Evolutionary conservation across 2,888 invertebrate genomes (phyloP), one percentile per base, ranked within the genome.

Genomic region (Petrolisthes cinctipes): DNA sequence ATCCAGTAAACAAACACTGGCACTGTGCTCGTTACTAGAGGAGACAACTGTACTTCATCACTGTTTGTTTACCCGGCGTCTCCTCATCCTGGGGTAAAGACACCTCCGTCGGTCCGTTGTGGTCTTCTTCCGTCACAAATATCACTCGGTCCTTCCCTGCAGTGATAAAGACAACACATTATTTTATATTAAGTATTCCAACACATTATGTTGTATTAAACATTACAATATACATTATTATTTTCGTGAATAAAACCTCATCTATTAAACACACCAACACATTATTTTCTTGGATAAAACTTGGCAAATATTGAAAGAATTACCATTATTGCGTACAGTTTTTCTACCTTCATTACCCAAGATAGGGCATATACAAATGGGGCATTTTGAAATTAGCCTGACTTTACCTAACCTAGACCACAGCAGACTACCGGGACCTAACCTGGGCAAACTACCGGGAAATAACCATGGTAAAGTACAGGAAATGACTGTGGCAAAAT

Each of bases 101-200:
- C 73, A 97, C 94, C 85, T 94, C 94, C 92, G 96, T 96, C 0
- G 97, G 97, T 57, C 93, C 92, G 54, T 92, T 91, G 2, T 95
- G 93, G 92, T 97, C 96, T 92, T 97, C 96, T 92, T 96, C 96
- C 0, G 96, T 94, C 9, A 96, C 96, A 92, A 98, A 96, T 91
- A 97, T 95, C 75, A 98, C 95, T 90, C 95, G 94, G 92, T 98
- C 97, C 93, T 97, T 97, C 11, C 96, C 96, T 92, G 91, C 14
- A 91, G 89, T 51, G n/a, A 79, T 51, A 61, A 23, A 84, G 23
- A 23, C 3, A 51, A 51, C 51, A 9, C 23, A 53, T 78, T 4
- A 14, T 73, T 56, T 73, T 56, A 56, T 5, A 68, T 56, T 73
- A 83, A 73, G 23, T 66, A 11, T 53, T 51, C 51, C 37, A 14